Evolutionary conservation across 2,797 vertebrate species (phyloP).

Genomic region (Bucorvus abyssinicus): DNA sequence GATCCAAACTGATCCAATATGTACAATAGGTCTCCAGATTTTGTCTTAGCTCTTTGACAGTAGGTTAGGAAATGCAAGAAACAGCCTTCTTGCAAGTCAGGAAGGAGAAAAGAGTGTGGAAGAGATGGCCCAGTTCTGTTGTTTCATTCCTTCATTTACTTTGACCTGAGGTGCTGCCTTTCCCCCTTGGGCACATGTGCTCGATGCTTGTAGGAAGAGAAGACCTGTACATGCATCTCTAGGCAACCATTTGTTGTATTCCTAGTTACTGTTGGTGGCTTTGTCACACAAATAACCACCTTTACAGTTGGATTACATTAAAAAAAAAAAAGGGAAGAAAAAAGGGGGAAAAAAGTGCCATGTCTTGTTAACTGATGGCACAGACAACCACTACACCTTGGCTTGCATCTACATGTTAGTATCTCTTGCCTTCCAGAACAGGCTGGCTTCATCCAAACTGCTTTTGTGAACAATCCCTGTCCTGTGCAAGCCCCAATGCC

Average conservation of each 20-base stretch:
- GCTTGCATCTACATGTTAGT: background rate
- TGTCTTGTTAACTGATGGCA: background rate
- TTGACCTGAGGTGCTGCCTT: background rate
- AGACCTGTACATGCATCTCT: background rate
- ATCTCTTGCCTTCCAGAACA: background rate
- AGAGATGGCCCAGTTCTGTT: background rate
- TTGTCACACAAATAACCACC: background rate
- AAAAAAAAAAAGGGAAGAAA: too few species aligned
- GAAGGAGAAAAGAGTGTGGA: background rate
- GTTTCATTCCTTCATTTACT: background rate
- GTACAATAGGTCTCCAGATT: background rate
- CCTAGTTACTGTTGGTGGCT: background rate
- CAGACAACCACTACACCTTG: background rate
- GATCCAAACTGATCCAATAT: background rate
- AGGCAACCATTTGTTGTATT: background rate
- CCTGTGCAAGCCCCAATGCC: background rate
- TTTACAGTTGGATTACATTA: background rate
- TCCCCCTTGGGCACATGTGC: accelerated
- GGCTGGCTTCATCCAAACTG: background rate
- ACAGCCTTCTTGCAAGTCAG: background rate
- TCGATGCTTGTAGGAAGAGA: background rate
- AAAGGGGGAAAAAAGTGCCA: background rate
- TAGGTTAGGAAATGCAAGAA: background rate
- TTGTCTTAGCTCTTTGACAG: background rate
- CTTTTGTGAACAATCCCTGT: background rate